phyloP scores from a whole-genome alignment of 2,888 invertebrate species.

The Rhaphigaster nebulosa region DNA sequence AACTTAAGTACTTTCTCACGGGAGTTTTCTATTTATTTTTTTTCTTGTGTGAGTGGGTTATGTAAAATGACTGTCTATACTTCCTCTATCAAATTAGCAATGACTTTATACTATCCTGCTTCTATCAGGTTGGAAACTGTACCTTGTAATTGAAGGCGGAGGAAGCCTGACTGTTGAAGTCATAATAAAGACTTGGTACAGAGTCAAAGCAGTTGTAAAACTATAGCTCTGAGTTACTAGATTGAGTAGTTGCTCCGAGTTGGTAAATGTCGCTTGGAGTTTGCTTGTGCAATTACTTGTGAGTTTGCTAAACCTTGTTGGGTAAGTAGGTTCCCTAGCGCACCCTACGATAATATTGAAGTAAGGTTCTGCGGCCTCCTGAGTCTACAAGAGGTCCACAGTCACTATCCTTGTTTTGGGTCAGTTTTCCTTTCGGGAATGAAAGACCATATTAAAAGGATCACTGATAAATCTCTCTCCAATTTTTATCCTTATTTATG shows the following conservation, averaged over 20 bases:
- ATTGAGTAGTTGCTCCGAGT: not conserved
- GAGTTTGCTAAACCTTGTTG: not conserved
- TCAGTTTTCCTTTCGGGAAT: no score
- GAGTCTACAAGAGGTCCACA: not conserved
- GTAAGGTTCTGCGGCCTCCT: not conserved
- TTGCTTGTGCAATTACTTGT: not conserved
- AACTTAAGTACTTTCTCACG: no score
- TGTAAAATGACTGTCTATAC: not conserved
- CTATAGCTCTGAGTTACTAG: not conserved
- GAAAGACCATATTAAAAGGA: no score
- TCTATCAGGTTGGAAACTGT: not conserved
- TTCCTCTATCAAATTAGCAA: not conserved
- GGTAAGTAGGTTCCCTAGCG: not conserved
- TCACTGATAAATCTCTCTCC: no score
- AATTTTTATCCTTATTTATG: no score
- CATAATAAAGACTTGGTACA: not conserved
- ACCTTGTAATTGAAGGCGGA: not conserved
- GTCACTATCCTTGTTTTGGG: no score
- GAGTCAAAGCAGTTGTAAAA: not conserved
- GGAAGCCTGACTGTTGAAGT: not conserved
- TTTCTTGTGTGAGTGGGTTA: no score
- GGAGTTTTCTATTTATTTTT: no score
- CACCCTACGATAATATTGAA: not conserved
- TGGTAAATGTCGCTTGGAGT: not conserved
- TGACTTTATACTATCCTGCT: not conserved